Conservation (phyloP, 2,888 invertebrate genomes). For the Smittia aterrima region DNA sequence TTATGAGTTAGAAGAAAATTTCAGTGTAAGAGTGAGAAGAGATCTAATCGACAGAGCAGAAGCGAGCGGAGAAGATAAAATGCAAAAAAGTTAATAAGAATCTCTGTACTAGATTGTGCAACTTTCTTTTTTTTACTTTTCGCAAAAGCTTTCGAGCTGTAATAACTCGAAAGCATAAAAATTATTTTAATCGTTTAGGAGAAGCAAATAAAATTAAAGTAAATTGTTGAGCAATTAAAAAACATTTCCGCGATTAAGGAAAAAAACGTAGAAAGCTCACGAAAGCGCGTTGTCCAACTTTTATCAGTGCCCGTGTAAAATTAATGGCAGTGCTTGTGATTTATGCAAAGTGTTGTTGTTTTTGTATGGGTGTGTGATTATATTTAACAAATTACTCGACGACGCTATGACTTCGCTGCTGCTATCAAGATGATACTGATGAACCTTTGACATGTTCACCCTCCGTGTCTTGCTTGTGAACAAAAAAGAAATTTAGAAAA, state of each 20-base stretch:
- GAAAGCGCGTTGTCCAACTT: background rate
- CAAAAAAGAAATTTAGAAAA: background rate
- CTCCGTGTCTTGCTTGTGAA: slow-evolving; percentile 4
- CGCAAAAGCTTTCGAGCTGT: background rate
- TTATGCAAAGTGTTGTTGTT: slow-evolving; percentile 40
- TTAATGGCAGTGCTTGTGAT: slow-evolving; percentile 23
- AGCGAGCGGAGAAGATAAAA: slow-evolving; percentile 13
- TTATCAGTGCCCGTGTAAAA: too few relatives aligned
- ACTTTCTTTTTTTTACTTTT: slow-evolving; percentile 8
- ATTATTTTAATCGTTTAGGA: background rate
- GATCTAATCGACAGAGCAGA: background rate
- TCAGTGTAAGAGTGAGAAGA: too few relatives aligned
- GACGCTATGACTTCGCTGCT: background rate
- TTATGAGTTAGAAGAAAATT: too few relatives aligned
- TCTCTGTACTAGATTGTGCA: slow-evolving; percentile 16
- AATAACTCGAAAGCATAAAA: slow-evolving; percentile 1
- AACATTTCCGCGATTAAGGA: background rate
- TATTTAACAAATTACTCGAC: background rate
- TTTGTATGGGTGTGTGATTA: slow-evolving; percentile 40
- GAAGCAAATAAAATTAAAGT: background rate
- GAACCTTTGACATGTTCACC: background rate
- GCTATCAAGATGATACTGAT: slow-evolving; percentile 28
- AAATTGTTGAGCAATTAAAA: background rate
- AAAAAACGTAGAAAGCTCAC: background rate
- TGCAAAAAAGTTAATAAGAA: slow-evolving; percentile 5